phyloP scores from a whole-genome alignment of 1,140 invertebrate genomes.

The Drosophila sp. region DNA sequence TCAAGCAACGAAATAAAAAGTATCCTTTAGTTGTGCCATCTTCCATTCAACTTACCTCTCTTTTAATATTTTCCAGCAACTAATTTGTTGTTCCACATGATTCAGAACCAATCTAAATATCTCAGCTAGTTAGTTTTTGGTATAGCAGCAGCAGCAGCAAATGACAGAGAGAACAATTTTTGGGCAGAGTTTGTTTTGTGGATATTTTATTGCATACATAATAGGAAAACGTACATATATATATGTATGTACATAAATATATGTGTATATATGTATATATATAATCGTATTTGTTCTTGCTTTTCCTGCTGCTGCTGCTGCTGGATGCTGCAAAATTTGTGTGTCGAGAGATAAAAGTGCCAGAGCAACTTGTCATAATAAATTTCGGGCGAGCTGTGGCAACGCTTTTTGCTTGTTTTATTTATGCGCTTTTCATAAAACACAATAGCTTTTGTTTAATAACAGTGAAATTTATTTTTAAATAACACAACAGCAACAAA shows the following conservation, averaged over 20 bases:
- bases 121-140: slow-evolving; percentile 56
- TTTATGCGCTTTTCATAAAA: slow-evolving; percentile 80
- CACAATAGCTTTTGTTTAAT: slow-evolving; percentile 81
- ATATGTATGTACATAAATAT: slow-evolving; percentile 40
- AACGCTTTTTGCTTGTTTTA: slow-evolving; percentile 73
- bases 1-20: too few species aligned
- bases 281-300: slow-evolving; percentile 25
- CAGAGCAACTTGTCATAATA: slow-evolving; percentile 82
- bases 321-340: slow-evolving; percentile 62
- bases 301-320: slow-evolving; percentile 30
- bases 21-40: too few species aligned
- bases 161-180: slow-evolving; percentile 37
- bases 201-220: slow-evolving; percentile 73
- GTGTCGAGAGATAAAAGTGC: slow-evolving; percentile 78
- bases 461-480: slow-evolving; percentile 74
- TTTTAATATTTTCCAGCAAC: slow-evolving; percentile 51
- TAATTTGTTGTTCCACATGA: slow-evolving; percentile 68
- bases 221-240: slow-evolving; percentile 58
- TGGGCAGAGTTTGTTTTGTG: slow-evolving; percentile 71
- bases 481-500: slow-evolving; percentile 48
- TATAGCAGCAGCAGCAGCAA: slow-evolving; percentile 18
- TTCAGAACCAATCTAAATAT: slow-evolving; percentile 41
- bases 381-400: slow-evolving; percentile 64
- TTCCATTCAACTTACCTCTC: slow-evolving; percentile 4
- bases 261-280: slow-evolving; percentile 24